Evolutionary conservation across 2,888 invertebrate species (phyloP).

Genomic region (Aphodius granarius): DNA sequence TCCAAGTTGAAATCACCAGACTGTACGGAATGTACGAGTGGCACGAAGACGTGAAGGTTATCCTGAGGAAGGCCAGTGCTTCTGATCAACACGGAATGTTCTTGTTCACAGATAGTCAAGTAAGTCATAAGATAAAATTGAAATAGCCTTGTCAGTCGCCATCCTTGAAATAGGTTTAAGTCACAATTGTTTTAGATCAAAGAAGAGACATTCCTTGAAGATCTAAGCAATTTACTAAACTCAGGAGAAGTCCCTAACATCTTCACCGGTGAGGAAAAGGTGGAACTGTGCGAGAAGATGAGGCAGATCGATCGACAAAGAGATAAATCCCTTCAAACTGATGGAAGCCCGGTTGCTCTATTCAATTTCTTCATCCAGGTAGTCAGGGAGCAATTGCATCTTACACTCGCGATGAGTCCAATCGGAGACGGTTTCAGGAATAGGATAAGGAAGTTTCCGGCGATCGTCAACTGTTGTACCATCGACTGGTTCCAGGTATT

Average conservation of each 20-base stretch:
- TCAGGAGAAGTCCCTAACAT: constrained; percentile 94
- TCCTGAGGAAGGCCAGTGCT: constrained; percentile 78
- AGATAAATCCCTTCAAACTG: constrained; percentile 85
- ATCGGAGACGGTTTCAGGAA: constrained; percentile 84
- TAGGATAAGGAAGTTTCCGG: constrained; percentile 86
- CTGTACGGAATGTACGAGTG: constrained; percentile 83
- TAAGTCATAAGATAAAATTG: constrained; percentile 41
- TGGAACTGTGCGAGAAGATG: constrained; percentile 93
- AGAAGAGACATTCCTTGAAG: constrained; percentile 91
- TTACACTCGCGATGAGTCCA: constrained; percentile 87
- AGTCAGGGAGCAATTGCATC: constrained; percentile 87
- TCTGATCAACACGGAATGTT: constrained; percentile 88
- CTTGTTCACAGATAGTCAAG: constrained; percentile 88
- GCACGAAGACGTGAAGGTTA: constrained; percentile 87
- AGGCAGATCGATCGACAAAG: constrained; percentile 84
- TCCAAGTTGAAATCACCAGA: constrained; percentile 89
- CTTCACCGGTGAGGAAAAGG: constrained; percentile 81
- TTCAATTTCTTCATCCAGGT: constrained; percentile 90
- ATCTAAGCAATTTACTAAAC: constrained; percentile 89
- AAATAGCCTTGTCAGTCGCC: no score
- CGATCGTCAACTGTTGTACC: constrained; percentile 92
- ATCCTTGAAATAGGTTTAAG: not conserved
- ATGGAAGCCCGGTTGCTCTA: constrained; percentile 86
- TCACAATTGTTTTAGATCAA: constrained; percentile 67
- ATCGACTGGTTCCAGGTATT: constrained; percentile 90